These are phyloP conservation scores for Margaritifera margaritifera DNA, from an alignment of 2,888 invertebrate genomes.

Conservation along the genomic window DNA sequence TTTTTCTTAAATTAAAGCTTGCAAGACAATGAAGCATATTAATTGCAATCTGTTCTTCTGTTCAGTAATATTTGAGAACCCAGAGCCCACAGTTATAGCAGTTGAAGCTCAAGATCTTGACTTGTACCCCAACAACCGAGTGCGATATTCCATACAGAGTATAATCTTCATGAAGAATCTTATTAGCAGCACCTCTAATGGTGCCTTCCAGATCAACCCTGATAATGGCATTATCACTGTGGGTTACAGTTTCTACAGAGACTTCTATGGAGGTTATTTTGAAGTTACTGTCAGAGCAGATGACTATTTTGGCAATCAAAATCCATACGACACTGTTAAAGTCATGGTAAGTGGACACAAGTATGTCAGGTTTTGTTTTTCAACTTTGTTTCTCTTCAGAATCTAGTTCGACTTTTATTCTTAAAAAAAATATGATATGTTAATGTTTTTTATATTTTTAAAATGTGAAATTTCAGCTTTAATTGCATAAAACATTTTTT, in stretches of 20 bases:
- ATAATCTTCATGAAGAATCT: constrained; percentile 18
- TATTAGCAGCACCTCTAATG: constrained; percentile 1
- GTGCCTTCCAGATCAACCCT: constrained; percentile 47
- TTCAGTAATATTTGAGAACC: constrained; percentile 43
- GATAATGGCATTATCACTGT: constrained; percentile 45
- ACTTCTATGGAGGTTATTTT: constrained; percentile 53
- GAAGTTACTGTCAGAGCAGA: constrained; percentile 43
- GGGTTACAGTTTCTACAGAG: constrained; percentile 40
- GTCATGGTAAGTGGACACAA: constrained; percentile 21
- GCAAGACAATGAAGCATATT: no score
- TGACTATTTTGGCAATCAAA: constrained; percentile 36
- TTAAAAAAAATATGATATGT: no score
- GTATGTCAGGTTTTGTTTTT: no score
- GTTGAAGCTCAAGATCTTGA: constrained; percentile 41
- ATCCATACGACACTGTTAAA: constrained; percentile 9
- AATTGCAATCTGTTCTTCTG: neutral
- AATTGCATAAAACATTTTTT: no score
- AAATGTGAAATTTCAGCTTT: no score
- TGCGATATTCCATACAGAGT: constrained; percentile 41
- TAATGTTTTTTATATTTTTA: no score
- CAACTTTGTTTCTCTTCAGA: no score
- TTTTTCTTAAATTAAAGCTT: no score
- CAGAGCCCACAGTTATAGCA: constrained; percentile 17
- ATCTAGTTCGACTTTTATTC: no score
- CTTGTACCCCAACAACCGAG: constrained; percentile 28